These are phyloP conservation scores for Pseudomyrmex flavicornis DNA, from an alignment of 1,140 invertebrate genomes.

Conservation along the genomic window DNA sequence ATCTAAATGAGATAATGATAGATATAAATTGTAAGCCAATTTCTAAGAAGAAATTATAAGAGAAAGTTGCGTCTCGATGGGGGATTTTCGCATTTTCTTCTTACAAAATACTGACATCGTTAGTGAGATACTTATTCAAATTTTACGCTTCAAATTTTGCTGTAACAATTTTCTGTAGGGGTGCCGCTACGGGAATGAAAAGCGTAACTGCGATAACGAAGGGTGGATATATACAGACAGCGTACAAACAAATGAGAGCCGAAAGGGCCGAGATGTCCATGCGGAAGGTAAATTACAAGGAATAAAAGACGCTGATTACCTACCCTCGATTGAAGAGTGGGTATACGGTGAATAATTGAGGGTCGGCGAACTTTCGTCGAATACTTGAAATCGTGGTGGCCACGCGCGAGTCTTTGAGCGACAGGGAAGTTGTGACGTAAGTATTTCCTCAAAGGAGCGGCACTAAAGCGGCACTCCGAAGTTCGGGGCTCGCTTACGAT, in stretches of 20 bases:
- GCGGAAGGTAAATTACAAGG: slow-evolving; percentile 18
- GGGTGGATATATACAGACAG: background rate
- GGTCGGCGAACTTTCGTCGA: slow-evolving; percentile 38
- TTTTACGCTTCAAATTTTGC: slow-evolving; percentile 31
- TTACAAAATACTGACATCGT: slow-evolving; percentile 30
- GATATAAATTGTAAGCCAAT: slow-evolving; percentile 16
- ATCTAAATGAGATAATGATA: no score
- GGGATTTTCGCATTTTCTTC: slow-evolving; percentile 34
- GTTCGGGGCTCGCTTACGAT: slow-evolving; percentile 59
- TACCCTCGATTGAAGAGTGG: background rate
- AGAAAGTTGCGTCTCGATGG: slow-evolving; percentile 24
- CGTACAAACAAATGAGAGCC: slow-evolving; percentile 43
- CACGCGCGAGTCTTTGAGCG: slow-evolving; percentile 1
- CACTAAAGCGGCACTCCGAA: slow-evolving; percentile 25
- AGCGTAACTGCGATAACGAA: slow-evolving; percentile 21
- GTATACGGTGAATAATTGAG: background rate
- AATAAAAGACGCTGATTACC: slow-evolving; percentile 55
- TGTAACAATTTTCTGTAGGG: slow-evolving; percentile 31
- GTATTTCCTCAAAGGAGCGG: slow-evolving; percentile 53
- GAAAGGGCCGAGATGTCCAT: slow-evolving; percentile 6
- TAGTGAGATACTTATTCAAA: slow-evolving; percentile 47
- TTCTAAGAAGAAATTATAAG: background rate
- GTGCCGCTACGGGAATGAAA: background rate
- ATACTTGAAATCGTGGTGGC: slow-evolving; percentile 47
- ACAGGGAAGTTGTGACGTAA: slow-evolving; percentile 38